Conservation (phyloP, 2,888 invertebrate species). For the Chymomyza fuscimana region DNA sequence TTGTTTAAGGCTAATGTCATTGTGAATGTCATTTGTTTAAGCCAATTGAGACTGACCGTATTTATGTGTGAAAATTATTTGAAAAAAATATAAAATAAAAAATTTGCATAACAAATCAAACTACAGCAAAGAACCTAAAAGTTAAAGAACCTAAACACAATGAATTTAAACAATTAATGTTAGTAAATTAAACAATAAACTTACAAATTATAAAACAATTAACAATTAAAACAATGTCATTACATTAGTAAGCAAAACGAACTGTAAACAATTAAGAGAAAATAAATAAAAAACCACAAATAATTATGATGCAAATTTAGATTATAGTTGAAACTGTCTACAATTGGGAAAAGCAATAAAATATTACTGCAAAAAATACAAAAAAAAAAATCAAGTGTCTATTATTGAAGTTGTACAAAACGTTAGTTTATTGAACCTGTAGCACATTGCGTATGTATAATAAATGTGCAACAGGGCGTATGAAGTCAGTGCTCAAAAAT, state of each 20-base stretch:
- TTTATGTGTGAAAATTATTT: slow-evolving; percentile 59
- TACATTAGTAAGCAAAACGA: slow-evolving; percentile 14
- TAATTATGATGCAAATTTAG: slow-evolving; percentile 34
- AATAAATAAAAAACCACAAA: slow-evolving; percentile 5
- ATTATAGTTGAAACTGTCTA: slow-evolving; percentile 11
- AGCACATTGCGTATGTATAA: slow-evolving; percentile 42
- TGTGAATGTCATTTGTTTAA: slow-evolving; percentile 68
- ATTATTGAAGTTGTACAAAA: slow-evolving; percentile 5
- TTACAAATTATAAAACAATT: slow-evolving; percentile 23
- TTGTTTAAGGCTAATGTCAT: slow-evolving; percentile 54
- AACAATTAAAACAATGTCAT: slow-evolving; percentile 1
- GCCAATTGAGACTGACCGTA: slow-evolving; percentile 73
- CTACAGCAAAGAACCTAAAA: not conserved
- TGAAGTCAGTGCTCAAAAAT: slow-evolving; percentile 5
- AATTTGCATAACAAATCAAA: not conserved
- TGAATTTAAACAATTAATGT: slow-evolving; percentile 56
- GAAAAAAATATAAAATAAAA: not conserved
- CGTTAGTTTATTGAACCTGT: slow-evolving; percentile 22
- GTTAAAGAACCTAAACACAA: slow-evolving; percentile 27
- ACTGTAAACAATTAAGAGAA: slow-evolving; percentile 17
- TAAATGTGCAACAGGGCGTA: slow-evolving; percentile 61
- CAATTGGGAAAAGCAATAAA: slow-evolving; percentile 4
- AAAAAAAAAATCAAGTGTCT: slow-evolving; percentile 23
- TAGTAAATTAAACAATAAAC: slow-evolving; percentile 44
- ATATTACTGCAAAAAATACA: slow-evolving; percentile 9